A percentile compares a stretch with the other conserved stretches of the same genome.
Evolutionary conservation across 1,140 invertebrate species (phyloP).

Genomic region (Listronotus bonariensis): DNA sequence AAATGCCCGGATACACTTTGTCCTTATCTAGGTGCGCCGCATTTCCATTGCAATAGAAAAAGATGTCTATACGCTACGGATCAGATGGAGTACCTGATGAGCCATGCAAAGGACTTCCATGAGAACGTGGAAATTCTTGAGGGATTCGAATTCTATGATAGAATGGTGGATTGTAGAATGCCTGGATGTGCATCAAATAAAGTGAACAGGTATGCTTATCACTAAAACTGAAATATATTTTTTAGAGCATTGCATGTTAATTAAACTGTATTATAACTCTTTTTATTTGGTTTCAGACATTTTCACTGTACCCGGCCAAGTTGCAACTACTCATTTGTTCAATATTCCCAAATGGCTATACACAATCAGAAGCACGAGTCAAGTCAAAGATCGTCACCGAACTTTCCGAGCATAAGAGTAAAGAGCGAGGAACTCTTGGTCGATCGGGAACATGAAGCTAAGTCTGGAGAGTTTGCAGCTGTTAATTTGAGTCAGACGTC

Average conservation of each 20-base stretch:
- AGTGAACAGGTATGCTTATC: conserved; percentile 25
- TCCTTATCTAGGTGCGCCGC: conserved; percentile 60
- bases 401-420: conserved; percentile 24
- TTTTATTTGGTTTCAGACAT: conserved; percentile 58
- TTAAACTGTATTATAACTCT: background rate
- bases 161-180: conserved; percentile 75
- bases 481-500: conserved; percentile 47
- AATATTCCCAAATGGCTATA: conserved; percentile 73
- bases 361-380: conserved; percentile 70
- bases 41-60: conserved; percentile 76
- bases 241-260: background rate
- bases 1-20: conserved; percentile 61
- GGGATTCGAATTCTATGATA: conserved; percentile 81
- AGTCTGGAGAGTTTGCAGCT: conserved; percentile 38
- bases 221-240: background rate
- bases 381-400: conserved; percentile 48
- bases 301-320: conserved; percentile 77
- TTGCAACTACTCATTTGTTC: conserved; percentile 77
- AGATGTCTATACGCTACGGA: conserved; percentile 65
- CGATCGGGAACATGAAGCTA: conserved; percentile 19
- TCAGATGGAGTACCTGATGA: conserved; percentile 50
- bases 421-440: conserved; percentile 42
- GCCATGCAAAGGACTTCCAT: conserved; percentile 81
- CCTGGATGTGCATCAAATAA: conserved; percentile 64
- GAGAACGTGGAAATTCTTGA: conserved; percentile 81